Evolutionary conservation across 2,113 vertebrate genomes (phyloP).

Genomic region (Bubo blakistoni): DNA sequence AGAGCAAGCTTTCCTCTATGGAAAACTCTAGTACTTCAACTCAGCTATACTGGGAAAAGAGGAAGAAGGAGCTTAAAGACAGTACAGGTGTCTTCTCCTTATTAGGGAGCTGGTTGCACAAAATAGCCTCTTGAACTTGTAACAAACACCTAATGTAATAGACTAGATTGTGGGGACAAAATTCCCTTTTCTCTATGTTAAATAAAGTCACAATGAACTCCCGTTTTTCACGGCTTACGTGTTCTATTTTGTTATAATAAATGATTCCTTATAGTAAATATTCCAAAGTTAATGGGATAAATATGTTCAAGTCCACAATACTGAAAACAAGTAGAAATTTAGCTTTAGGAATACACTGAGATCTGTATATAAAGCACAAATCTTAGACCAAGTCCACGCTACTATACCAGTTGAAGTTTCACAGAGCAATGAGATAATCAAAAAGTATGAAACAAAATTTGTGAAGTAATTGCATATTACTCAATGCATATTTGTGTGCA

Average conservation of each 20-base stretch:
- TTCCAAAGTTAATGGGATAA: not conserved
- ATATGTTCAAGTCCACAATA: not conserved
- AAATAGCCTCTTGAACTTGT: not conserved
- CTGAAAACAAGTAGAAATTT: not conserved
- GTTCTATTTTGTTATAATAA: not conserved
- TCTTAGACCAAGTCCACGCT: not conserved
- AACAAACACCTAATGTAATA: not conserved
- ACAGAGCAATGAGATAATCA: not conserved
- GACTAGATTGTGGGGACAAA: not conserved
- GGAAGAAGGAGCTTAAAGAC: not conserved
- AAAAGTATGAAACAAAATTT: not conserved
- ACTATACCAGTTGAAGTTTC: not conserved
- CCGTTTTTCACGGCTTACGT: not conserved
- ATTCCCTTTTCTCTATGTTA: not conserved
- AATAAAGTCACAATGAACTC: not conserved
- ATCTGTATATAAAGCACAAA: not conserved
- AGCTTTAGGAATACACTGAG: not conserved
- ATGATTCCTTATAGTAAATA: not conserved
- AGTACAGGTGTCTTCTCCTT: not conserved
- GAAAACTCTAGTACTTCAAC: not conserved
- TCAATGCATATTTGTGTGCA: not conserved
- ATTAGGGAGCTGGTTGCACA: not conserved
- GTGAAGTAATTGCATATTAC: not conserved
- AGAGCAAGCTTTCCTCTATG: not conserved
- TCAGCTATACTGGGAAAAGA: not conserved